Evolutionary conservation across 2,113 vertebrate genomes (phyloP), one percentile per base, ranked within the genome.

Genomic region (Corynorhinus townsendii): DNA sequence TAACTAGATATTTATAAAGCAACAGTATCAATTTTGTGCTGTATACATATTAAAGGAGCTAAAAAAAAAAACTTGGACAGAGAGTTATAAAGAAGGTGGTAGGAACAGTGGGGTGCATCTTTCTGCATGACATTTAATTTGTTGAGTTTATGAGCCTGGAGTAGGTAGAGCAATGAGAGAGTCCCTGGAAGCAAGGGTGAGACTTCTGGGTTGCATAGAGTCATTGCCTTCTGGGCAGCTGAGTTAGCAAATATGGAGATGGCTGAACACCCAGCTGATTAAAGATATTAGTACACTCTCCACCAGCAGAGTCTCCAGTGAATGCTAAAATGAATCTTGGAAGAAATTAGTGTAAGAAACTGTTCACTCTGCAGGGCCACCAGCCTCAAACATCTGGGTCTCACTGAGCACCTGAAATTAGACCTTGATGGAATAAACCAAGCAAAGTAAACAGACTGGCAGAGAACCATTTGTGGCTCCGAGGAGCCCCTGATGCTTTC

Each of bases 341-440:
- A 54, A 86, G 82, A 96, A 79, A 26, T 83, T 28, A 5, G 62
- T 83, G 30, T 56, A 80, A 90, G 68, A 69, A 76, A 86, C 5
- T 24, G 28, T 77, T 96, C 90, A 90, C n/a, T 81, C 45, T 1
- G 90, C 49, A 40, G 87, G 84, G 69, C 89, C 76, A 85, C 54
- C 68, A 45, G 15, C 10, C 86, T 20, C 17, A 92, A 66, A 33
- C 92, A 95, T 72, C 96, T 93, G 90, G 82, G 49, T 4, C 87
- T 93, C 97, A 92, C 90, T 33, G 45, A 92, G 62, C 85, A 88
- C 93, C 85, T 68, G 97, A 95, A 97, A 97, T 15, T 43, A 62
- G 80, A 96, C 56, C 77, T 43, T 86, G 91, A 96, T 93, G 73
- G 86, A 96, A 98, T 97, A 96, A 96, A 97, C 12, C 22, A 0